phyloP scores from a whole-genome alignment of 2,888 invertebrate species.

The Perithous albicinctus region DNA sequence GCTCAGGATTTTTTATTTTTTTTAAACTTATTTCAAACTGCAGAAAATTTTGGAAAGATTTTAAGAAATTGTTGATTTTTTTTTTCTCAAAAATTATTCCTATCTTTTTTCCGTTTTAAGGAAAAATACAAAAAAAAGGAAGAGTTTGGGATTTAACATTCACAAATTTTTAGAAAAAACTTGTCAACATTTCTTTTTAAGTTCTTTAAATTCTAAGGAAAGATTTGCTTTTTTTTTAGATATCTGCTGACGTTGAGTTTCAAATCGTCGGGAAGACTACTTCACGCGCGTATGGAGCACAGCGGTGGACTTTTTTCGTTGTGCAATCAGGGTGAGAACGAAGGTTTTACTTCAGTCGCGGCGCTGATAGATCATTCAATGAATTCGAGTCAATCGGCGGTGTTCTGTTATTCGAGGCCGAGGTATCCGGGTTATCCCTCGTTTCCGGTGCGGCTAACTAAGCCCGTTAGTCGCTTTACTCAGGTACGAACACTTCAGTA shows the following conservation, averaged over 20 bases:
- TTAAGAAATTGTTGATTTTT: too few species aligned
- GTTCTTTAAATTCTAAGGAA: constrained; percentile 8
- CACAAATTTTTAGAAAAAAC: too few species aligned
- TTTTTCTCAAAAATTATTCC: not conserved
- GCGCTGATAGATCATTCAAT: constrained; percentile 92
- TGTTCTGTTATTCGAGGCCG: constrained; percentile 90
- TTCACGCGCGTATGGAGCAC: constrained; percentile 91
- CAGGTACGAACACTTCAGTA: constrained; percentile 90
- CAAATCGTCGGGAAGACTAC: constrained; percentile 88
- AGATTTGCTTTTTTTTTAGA: too few species aligned
- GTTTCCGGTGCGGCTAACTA: constrained; percentile 90
- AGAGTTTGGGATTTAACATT: too few species aligned
- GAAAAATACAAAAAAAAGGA: too few species aligned
- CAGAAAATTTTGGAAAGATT: too few species aligned
- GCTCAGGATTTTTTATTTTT: not conserved
- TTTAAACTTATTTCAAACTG: too few species aligned
- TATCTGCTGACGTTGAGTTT: constrained; percentile 91
- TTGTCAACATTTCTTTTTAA: too few species aligned
- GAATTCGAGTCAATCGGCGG: constrained; percentile 89
- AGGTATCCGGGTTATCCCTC: constrained; percentile 89
- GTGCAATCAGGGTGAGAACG: constrained; percentile 86
- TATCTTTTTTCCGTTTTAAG: too few species aligned
- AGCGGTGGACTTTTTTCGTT: constrained; percentile 88
- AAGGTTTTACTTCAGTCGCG: constrained; percentile 87
- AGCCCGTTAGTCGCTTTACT: constrained; percentile 91